These are phyloP conservation scores for Ceriagrion tenellum DNA, from an alignment of 2,888 invertebrate genomes.

Conservation along the genomic window DNA sequence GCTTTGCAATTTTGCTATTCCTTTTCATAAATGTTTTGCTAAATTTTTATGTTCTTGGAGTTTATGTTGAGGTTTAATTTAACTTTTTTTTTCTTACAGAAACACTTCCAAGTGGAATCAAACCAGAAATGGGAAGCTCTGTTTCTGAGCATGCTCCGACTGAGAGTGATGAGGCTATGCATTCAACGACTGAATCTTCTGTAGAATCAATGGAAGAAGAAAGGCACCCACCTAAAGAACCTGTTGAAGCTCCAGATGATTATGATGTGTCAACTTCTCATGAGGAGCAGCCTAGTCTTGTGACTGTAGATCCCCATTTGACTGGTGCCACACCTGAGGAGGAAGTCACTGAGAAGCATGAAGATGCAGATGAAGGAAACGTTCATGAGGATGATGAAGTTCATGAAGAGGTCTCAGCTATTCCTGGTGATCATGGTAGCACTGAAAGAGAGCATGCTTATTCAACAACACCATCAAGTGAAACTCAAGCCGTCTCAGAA, in stretches of 20 bases:
- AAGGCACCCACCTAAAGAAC: not conserved
- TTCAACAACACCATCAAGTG: slow-evolving; percentile 68
- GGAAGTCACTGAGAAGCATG: not conserved
- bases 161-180: slow-evolving; percentile 19
- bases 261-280: not conserved
- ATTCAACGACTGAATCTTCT: slow-evolving; percentile 12
- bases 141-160: slow-evolving; percentile 43
- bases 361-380: slow-evolving; percentile 56
- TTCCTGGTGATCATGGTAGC: slow-evolving; percentile 46
- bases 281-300: not conserved
- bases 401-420: slow-evolving; percentile 60
- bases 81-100: slow-evolving; percentile 25
- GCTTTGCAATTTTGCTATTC: slow-evolving; percentile 46
- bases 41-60: not conserved
- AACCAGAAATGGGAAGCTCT: slow-evolving; percentile 63
- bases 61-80: not conserved
- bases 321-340: not conserved
- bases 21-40: not conserved
- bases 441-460: slow-evolving; percentile 66
- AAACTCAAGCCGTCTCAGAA: slow-evolving; percentile 67
- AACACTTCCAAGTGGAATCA: slow-evolving; percentile 35
- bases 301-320: not conserved
- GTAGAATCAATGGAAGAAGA: slow-evolving; percentile 16
- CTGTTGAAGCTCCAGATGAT: slow-evolving; percentile 24
- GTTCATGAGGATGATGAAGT: slow-evolving; percentile 62